A percentile compares a stretch with the other conserved stretches of the same genome.
These are phyloP conservation scores for Tetramorium simillimum DNA, from an alignment of 1,140 invertebrate species.

Conservation along the genomic window DNA sequence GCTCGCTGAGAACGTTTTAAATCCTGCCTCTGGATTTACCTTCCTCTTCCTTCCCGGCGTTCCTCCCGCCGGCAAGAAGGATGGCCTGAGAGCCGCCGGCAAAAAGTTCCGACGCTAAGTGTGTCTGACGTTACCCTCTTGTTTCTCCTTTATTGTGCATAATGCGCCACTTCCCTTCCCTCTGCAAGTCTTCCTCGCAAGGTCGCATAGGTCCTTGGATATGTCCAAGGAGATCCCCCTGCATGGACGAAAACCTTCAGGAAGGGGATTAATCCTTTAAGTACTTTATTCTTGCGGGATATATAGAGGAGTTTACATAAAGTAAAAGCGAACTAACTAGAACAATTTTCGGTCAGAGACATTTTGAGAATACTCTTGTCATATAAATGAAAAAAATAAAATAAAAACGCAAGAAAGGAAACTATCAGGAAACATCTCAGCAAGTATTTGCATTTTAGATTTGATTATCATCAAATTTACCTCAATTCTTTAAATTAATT, in stretches of 20 bases:
- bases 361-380: background rate
- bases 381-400: background rate
- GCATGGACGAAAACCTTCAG: background rate
- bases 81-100: conserved; percentile 53
- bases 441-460: background rate
- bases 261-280: conserved; percentile 22
- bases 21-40: conserved; percentile 67
- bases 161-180: conserved; percentile 62
- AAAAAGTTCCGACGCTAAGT: conserved; percentile 75
- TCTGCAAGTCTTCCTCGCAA: conserved; percentile 8
- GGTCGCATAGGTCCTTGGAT: conserved; percentile 29
- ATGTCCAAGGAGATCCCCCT: background rate
- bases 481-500: background rate
- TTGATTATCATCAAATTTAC: background rate
- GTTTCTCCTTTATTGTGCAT: conserved; percentile 71
- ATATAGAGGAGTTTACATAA: background rate
- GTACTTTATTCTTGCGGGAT: background rate
- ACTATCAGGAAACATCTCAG: background rate
- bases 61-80: conserved; percentile 41
- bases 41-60: conserved; percentile 35
- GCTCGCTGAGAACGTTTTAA: conserved; percentile 69
- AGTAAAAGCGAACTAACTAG: background rate
- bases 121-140: conserved; percentile 73
- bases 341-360: background rate
- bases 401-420: background rate